These are phyloP conservation scores for Anarsia innoxiella DNA, from an alignment of 2,888 invertebrate species.

Conservation along the genomic window DNA sequence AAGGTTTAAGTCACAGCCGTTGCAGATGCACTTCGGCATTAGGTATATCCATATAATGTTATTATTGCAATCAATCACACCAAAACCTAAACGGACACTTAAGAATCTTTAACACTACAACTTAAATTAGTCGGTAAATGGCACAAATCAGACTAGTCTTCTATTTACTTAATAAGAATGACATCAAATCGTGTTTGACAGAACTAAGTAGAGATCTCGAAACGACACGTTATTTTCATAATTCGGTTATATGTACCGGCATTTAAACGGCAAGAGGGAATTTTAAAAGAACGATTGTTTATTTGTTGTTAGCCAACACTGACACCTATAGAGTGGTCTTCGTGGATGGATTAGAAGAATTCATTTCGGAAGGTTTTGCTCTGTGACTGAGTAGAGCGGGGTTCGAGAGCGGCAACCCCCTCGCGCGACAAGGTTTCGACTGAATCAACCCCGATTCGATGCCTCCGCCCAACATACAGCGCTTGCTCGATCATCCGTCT, in stretches of 20 bases:
- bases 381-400: slow-evolving; percentile 55
- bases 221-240: slow-evolving; percentile 53
- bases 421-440: slow-evolving; percentile 64
- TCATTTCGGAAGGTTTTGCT: slow-evolving; percentile 62
- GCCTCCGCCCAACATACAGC: slow-evolving; percentile 74
- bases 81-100: slow-evolving; percentile 26
- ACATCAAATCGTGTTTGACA: slow-evolving; percentile 25
- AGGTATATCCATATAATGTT: slow-evolving; percentile 53
- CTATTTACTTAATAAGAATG: slow-evolving; percentile 20
- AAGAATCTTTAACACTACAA: slow-evolving; percentile 29
- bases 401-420: slow-evolving; percentile 53
- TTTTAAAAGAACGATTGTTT: slow-evolving; percentile 18
- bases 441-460: slow-evolving; percentile 69
- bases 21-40: slow-evolving; percentile 62
- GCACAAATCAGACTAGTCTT: slow-evolving; percentile 28
- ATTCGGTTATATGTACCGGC: slow-evolving; percentile 42
- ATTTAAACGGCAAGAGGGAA: slow-evolving; percentile 24
- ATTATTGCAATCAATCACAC: slow-evolving; percentile 36
- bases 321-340: slow-evolving; percentile 37
- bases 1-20: slow-evolving; percentile 63
- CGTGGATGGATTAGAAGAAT: slow-evolving; percentile 43
- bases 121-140: slow-evolving; percentile 21
- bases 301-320: slow-evolving; percentile 28
- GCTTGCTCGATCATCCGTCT: slow-evolving; percentile 51
- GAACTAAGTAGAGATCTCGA: slow-evolving; percentile 25